Evolutionary conservation across 2,888 invertebrate genomes (phyloP), one percentile per base, ranked within the genome.

Genomic region (Teleogryllus oceanicus): DNA sequence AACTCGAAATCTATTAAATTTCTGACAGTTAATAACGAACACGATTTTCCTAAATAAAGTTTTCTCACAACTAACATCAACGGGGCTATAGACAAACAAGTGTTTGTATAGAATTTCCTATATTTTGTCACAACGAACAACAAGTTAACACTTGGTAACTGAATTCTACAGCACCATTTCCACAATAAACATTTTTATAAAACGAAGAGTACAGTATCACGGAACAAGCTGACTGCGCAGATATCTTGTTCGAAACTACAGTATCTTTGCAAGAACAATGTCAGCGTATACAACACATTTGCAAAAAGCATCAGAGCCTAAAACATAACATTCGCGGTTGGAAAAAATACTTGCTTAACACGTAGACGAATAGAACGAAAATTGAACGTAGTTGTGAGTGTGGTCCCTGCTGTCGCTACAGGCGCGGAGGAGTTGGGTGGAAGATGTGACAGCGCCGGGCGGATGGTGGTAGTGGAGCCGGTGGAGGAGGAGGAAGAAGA

Each of bases 11-110:
- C 62, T 62, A 62, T 18, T 13, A n/a, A 18, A 62, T 62, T 62
- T 62, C 37, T 62, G 62, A 62, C 62, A 62, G n/a, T n/a, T 62
- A 18, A 11, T 62, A 62, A 62, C 62, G 62, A 62, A 37, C 5
- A 37, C 37, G 37, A 37, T 37, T 37, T 37, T 62, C 11, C 62
- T 62, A 62, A 62, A 62, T 62, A 62, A 62, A 62, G 37, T 62
- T 62, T 62, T 62, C 62, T 62, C 62, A 62, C 62, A 62, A 13
- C 62, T 62, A 62, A 62, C 62, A 62, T 13, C 62, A 62, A 62
- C 62, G 62, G n/a, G 13, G 62, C 12, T 62, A 62, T 62, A 62
- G 62, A 62, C 62, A 62, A 62, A 62, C 62, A 62, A 62, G 62
- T n/a, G 62, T 62, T 62, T 62, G n/a, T n/a, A 62, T 62, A 62